Base-by-base conservation (phyloP, 1,140 invertebrate species). In the Monomorium pharaonis region DNA sequence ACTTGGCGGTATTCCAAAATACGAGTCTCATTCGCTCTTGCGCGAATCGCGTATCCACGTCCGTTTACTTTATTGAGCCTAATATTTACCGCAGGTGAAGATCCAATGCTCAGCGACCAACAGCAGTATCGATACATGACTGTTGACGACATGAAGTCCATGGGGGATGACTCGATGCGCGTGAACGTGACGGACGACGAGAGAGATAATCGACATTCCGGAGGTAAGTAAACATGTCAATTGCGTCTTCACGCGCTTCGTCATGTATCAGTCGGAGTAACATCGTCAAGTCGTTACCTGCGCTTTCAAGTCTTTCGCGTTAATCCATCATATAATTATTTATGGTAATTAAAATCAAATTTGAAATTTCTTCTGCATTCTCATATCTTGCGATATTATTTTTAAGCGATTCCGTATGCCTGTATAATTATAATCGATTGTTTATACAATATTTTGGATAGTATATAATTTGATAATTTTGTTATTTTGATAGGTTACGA, bases 71-170 rank as follows among this genome's bases (percentile, higher is more conserved):
- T 49, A 27, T 65, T 65, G 21, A 67, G 16, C 54, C 69, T 65
- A 47, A 77, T 63, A 42, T 87, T 86, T 65, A 86, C 92, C 92
- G 60, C 94, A 98, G 98, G 97, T 93, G 98, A 98, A 95, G 97
- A 97, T 95, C 96, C 96, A 51, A 96, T 97, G 95, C 92, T 97
- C 51, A 97, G 96, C 90, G 97, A 98, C 94, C 97, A 97, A 92
- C 97, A 98, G 89, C 97, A 98, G 86, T 98, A 98, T 95, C 96
- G 98, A 89, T 98, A 98, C 95, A 97, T 98, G 96, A 98, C 97
- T 84, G 96, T 97, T 84, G 97, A 98, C 94, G 97, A 98, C 89
- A 97, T 97, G 97, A 98, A 98, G 95, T 97, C 97, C 51, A 95
- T 98, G 87, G 97, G 97, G 72, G 97, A 98, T 94, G 97, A 98